Conservation (phyloP, 1,140 invertebrate species). For the Aphaenogaster rudis region DNA sequence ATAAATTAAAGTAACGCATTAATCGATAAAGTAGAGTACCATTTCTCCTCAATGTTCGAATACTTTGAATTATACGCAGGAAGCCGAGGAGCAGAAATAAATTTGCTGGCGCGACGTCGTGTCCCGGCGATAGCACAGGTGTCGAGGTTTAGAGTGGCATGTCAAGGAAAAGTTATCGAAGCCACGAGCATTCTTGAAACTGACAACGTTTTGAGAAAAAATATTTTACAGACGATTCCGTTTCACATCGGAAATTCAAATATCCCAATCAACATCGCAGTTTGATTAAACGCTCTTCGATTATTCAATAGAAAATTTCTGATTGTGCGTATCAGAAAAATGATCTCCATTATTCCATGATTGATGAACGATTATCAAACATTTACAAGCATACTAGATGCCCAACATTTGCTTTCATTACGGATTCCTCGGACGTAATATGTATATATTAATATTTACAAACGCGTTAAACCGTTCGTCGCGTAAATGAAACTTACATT, state of each 20-base stretch:
- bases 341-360: neutral
- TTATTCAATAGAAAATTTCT: neutral
- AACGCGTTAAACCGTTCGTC: neutral
- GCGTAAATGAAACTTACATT: neutral
- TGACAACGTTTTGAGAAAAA: conserved; percentile 16
- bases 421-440: neutral
- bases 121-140: neutral
- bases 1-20: conserved; percentile 7
- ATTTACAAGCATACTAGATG: neutral
- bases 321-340: neutral
- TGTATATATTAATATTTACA: conserved; percentile 10
- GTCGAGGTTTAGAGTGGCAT: conserved; percentile 26
- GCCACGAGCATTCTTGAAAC: neutral
- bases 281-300: neutral
- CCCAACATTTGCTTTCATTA: neutral
- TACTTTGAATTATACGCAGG: neutral
- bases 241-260: neutral
- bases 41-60: neutral
- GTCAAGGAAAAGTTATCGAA: conserved; percentile 34
- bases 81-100: conserved; percentile 28
- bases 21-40: neutral
- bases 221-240: neutral
- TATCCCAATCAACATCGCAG: neutral
- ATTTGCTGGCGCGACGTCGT: conserved; percentile 14
- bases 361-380: neutral